phyloP scores from a whole-genome alignment of 2,797 vertebrate species.

The Sebastes aleutianus region DNA sequence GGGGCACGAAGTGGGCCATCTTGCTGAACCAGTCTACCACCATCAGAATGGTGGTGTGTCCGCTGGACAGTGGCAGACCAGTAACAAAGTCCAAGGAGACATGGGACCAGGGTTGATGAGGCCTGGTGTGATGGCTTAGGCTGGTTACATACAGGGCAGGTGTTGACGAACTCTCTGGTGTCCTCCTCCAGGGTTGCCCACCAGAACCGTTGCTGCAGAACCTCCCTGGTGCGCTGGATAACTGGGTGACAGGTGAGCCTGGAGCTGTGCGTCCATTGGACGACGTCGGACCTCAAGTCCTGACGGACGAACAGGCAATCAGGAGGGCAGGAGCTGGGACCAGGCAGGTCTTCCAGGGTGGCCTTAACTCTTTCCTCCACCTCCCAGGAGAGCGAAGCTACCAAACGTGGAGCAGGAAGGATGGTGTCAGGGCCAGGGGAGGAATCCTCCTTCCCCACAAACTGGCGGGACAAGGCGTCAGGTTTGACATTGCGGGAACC shows the following conservation, averaged over 20 bases:
- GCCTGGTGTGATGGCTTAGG: neutral
- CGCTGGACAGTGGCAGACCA: too few relatives aligned
- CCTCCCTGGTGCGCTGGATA: neutral
- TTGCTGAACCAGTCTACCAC: neutral
- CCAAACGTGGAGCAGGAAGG: neutral
- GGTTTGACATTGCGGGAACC: neutral
- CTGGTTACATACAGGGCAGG: neutral
- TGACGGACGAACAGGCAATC: neutral
- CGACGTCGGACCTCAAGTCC: neutral
- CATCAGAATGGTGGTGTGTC: neutral
- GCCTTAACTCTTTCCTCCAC: neutral
- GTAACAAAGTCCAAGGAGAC: too few relatives aligned
- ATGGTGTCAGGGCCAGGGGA: constrained; percentile 36
- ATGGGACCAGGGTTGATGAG: neutral
- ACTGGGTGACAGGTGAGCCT: neutral
- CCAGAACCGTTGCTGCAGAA: neutral
- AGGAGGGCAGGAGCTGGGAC: neutral
- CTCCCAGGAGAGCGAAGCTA: neutral
- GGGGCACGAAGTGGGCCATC: neutral
- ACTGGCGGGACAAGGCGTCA: neutral
- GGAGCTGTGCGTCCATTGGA: neutral
- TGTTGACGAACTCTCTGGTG: neutral
- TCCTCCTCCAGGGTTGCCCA: neutral
- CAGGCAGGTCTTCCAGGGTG: neutral
- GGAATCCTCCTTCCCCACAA: neutral